Base-by-base conservation (phyloP, 2,797 vertebrate genomes). In the Graptemys geographica region DNA sequence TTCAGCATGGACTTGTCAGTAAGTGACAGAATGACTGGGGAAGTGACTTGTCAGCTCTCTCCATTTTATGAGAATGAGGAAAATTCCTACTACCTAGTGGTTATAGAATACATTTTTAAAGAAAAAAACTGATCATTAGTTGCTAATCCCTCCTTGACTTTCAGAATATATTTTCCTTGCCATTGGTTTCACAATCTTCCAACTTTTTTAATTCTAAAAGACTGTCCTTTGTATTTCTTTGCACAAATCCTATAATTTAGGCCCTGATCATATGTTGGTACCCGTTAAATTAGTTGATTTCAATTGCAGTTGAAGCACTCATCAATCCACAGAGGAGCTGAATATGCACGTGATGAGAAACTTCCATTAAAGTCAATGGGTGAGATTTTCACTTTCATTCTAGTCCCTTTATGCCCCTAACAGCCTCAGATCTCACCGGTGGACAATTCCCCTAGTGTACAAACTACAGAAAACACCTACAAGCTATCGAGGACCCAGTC, bases 81-180 rank as follows among this genome's bases (percentile, higher is more conserved):
- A 59, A 49, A 76, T 53, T 37, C 76, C 1, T 90, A 3, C 80
- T 44, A 51, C 10, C 2, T 25, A 62, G 1, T 92, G 27, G 1
- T 89, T 79, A 59, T 41, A 57, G 37, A 86, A 52, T n/a, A n/a
- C 0, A 11, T 80, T 87, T 89, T 31, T 3, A 11, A 21, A 86
- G 56, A 79, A 56, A 89, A 55, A 55, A 12, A 2, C 0, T 3
- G n/a, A 8, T 12, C 2, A 2, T 37, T 57, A 25, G 28, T 0
- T 49, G 1, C 4, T 11, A 12, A 28, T 31, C 31, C 8, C 5
- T 59, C 44, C n/a, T 89, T 47, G 11, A 83, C 3, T 74, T 92
- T 5, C 18, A 49, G 41, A 72, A 56, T 74, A 0, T 0, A 55
- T 86, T 86, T 59, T 90, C 41, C 37, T 27, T 3, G 19, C 13